Conservation (phyloP, 2,888 invertebrate genomes). For the Auanema freiburgensis region DNA sequence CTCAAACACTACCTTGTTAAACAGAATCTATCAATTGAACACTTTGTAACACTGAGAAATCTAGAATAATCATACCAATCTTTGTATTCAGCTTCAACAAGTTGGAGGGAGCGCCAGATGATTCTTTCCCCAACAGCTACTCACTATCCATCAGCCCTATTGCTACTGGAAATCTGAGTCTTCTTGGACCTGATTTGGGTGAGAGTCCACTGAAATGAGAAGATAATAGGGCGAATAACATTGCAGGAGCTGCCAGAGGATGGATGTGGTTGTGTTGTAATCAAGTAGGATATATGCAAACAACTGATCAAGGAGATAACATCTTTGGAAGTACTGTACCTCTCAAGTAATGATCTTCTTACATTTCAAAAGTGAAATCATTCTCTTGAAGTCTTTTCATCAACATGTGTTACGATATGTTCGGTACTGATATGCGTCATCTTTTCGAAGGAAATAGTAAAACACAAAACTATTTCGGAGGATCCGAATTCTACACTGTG, state of each 20-base stretch:
- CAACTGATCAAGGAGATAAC: slow-evolving; percentile 48
- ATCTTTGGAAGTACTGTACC: slow-evolving; percentile 51
- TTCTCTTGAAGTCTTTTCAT: slow-evolving; percentile 39
- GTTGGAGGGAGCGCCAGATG: slow-evolving; percentile 10
- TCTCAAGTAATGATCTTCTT: slow-evolving; percentile 26
- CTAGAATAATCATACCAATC: too few relatives aligned
- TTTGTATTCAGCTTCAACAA: slow-evolving; percentile 2
- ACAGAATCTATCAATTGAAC: too few relatives aligned
- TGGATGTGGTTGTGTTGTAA: slow-evolving; percentile 59
- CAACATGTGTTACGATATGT: slow-evolving; percentile 54
- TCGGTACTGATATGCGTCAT: slow-evolving; percentile 28
- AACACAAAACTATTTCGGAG: slow-evolving; percentile 39
- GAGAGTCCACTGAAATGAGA: slow-evolving; percentile 5
- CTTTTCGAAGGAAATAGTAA: slow-evolving; percentile 26
- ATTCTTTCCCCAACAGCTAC: slow-evolving; percentile 19
- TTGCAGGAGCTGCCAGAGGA: slow-evolving; percentile 34
- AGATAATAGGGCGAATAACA: not conserved
- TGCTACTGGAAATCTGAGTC: slow-evolving; percentile 11
- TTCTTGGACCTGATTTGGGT: slow-evolving; percentile 11
- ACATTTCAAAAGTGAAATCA: not conserved
- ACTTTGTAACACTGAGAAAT: too few relatives aligned
- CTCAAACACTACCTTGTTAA: not conserved
- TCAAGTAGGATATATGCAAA: slow-evolving; percentile 51
- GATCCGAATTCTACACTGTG: slow-evolving; percentile 38
- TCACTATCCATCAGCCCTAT: slow-evolving; percentile 8